Evolutionary conservation across 2,797 vertebrate genomes (phyloP).

Genomic region (Geotrypetes seraphini): DNA sequence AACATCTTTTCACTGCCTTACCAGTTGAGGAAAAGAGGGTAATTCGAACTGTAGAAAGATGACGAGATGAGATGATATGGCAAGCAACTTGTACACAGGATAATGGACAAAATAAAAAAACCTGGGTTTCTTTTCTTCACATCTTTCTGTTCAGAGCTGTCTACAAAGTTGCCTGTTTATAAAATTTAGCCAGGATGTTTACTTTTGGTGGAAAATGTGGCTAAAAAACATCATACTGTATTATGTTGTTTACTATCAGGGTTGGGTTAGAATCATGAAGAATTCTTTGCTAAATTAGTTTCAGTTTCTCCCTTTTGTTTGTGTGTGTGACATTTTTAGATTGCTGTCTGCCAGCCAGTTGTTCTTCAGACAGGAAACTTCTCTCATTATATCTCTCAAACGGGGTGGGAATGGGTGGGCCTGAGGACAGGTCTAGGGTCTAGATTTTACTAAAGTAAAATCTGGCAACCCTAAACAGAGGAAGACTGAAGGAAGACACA

Average conservation of each 20-base stretch:
- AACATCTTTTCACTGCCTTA: conserved; percentile 81
- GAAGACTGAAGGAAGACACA: too few species aligned
- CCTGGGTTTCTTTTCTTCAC: conserved; percentile 40
- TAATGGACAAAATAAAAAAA: conserved; percentile 62
- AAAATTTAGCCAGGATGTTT: conserved; percentile 40
- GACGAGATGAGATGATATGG: conserved; percentile 75
- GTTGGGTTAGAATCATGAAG: too few species aligned
- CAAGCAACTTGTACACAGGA: conserved; percentile 70
- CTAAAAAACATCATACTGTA: conserved; percentile 25
- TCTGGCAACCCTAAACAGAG: too few species aligned
- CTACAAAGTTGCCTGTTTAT: conserved; percentile 35
- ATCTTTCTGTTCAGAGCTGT: conserved; percentile 30
- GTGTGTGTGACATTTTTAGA: conserved; percentile 26
- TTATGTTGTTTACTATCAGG: conserved; percentile 23
- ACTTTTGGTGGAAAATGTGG: conserved; percentile 37
- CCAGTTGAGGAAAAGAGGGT: conserved; percentile 73
- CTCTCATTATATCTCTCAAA: conserved; percentile 19
- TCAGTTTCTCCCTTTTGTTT: conserved; percentile 33
- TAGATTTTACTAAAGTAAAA: too few species aligned
- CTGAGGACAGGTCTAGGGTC: too few species aligned
- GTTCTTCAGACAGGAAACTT: conserved; percentile 23
- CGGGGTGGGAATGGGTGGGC: too few species aligned
- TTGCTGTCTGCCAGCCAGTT: conserved; percentile 14
- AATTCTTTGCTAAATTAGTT: conserved; percentile 36
- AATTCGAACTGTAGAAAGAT: conserved; percentile 74